phyloP scores from a whole-genome alignment of 2,888 invertebrate species.

The Schizaphis graminum region DNA sequence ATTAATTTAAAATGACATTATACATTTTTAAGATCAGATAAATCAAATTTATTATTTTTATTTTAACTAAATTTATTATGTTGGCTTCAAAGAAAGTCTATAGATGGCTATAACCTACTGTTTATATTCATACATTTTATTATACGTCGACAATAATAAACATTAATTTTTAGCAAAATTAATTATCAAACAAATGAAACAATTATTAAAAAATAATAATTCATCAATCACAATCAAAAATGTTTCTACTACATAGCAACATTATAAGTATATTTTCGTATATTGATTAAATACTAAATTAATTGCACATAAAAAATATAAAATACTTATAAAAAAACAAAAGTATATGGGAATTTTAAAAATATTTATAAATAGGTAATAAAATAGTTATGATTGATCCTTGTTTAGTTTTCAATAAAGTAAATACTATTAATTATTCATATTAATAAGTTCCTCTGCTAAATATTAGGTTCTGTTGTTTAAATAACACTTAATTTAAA shows the following conservation, averaged over 20 bases:
- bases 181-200: not conserved
- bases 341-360: not conserved
- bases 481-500: not conserved
- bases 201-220: not conserved
- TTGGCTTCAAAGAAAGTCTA: not conserved
- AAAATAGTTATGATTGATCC: not conserved
- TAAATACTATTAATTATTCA: not conserved
- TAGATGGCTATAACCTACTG: not conserved
- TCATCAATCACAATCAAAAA: not conserved
- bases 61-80: not conserved
- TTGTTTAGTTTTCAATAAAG: not conserved
- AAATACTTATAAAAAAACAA: not conserved
- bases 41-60: constrained; percentile 35
- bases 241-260: not conserved
- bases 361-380: not conserved
- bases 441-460: not conserved
- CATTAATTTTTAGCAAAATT: not conserved
- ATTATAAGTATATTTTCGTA: not conserved
- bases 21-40: constrained; percentile 29
- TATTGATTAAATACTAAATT: not conserved
- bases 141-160: not conserved
- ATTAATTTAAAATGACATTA: constrained; percentile 25
- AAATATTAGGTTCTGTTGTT: not conserved
- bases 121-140: not conserved
- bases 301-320: not conserved